Percentiles rank a stretch among this genome's conserved stretches.
Evolutionary conservation across 2,797 vertebrate species (phyloP).

Genomic region (Halcyon chelicuti): DNA sequence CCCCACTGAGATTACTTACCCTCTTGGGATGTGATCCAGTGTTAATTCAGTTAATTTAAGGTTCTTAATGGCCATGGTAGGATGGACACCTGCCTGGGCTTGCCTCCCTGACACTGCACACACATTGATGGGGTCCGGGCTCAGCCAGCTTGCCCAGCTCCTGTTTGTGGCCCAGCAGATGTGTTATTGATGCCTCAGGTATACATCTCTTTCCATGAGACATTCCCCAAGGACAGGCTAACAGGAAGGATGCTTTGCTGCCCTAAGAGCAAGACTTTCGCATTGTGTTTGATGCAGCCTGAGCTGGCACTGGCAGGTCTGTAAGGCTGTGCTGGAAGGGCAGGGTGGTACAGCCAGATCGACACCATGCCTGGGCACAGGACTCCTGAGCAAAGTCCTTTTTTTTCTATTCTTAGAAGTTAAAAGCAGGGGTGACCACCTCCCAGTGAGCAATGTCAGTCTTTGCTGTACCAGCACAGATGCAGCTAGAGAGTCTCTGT

Average conservation of each 20-base stretch:
- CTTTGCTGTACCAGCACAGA: neutral
- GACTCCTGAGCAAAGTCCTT: neutral
- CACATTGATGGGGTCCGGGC: fast-evolving
- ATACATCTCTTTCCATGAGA: neutral
- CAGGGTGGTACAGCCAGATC: too few species aligned
- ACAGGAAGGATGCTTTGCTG: neutral
- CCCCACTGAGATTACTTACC: neutral
- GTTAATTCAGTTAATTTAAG: neutral
- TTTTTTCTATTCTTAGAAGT: neutral
- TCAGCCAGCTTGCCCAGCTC: neutral
- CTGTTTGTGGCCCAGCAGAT: neutral
- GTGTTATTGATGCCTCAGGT: neutral
- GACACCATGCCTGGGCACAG: fast-evolving
- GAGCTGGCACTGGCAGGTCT: neutral
- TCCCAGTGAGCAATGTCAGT: neutral
- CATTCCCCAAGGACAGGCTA: neutral
- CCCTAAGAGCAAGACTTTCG: neutral
- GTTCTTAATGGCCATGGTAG: neutral
- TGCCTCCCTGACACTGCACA: neutral
- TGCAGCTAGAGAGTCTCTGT: neutral
- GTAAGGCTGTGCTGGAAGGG: neutral
- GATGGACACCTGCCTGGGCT: neutral
- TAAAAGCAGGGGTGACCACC: neutral
- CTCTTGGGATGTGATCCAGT: neutral
- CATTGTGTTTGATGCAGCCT: neutral